Percentiles rank a stretch among this genome's conserved stretches.
Conservation (phyloP, 1,140 invertebrate species). For the Heliconius hewitsoni region DNA sequence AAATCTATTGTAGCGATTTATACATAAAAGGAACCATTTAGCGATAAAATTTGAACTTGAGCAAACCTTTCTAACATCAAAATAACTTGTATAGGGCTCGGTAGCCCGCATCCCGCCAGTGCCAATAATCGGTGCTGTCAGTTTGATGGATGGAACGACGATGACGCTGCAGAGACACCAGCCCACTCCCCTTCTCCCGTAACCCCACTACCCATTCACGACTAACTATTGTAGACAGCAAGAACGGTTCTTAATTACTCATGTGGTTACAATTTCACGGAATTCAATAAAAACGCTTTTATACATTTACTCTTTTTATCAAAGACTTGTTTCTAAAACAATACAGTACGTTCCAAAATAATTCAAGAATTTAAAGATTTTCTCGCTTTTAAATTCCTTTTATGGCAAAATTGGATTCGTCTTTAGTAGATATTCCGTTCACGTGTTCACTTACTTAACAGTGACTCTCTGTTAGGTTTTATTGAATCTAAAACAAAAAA, state of each 20-base stretch:
- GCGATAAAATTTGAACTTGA: slow-evolving; percentile 46
- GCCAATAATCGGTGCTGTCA: slow-evolving; percentile 71
- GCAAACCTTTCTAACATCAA: slow-evolving; percentile 51
- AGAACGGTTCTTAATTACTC: slow-evolving; percentile 32
- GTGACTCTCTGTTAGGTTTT: neutral
- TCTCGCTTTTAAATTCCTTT: slow-evolving; percentile 9
- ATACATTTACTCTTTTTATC: neutral
- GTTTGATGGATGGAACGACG: slow-evolving; percentile 63
- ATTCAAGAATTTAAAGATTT: neutral
- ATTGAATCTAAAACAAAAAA: slow-evolving; percentile 13
- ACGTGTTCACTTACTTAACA: slow-evolving; percentile 6
- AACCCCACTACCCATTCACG: slow-evolving; percentile 49
- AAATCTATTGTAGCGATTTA: neutral
- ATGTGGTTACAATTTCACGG: neutral
- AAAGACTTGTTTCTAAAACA: neutral
- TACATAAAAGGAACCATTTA: slow-evolving; percentile 29
- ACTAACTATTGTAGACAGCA: slow-evolving; percentile 22
- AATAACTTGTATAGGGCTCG: slow-evolving; percentile 53
- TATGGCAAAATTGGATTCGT: slow-evolving; percentile 5
- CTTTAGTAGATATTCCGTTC: slow-evolving; percentile 6
- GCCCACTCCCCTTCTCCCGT: slow-evolving; percentile 39
- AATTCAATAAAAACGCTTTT: neutral
- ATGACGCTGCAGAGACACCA: slow-evolving; percentile 65
- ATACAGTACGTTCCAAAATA: slow-evolving; percentile 1
- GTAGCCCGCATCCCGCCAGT: slow-evolving; percentile 46